Conservation (phyloP, 2,113 vertebrate genomes). For the Oryzias curvinotus region DNA sequence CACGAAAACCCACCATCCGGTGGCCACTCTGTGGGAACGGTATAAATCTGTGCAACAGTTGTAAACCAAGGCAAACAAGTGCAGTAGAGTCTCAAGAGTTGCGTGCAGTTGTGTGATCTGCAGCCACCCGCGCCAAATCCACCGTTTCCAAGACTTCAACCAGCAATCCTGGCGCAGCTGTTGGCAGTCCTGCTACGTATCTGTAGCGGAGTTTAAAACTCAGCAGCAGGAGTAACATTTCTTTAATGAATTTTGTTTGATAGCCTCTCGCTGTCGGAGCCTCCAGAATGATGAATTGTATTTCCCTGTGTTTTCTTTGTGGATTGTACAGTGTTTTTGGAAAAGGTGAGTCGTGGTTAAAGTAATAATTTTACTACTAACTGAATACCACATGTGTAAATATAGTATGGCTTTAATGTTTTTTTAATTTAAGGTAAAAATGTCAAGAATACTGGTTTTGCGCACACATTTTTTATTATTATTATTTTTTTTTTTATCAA, state of each 20-base stretch:
- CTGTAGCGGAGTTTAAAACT: background rate
- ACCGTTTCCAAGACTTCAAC: slow-evolving; percentile 12
- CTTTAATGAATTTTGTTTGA: slow-evolving; percentile 11
- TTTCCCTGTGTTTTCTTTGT: slow-evolving; percentile 70
- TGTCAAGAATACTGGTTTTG: slow-evolving; percentile 1
- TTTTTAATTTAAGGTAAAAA: background rate
- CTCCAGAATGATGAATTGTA: slow-evolving; percentile 64
- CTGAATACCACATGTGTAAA: background rate
- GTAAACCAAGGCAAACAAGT: slow-evolving; percentile 66
- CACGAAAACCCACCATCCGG: slow-evolving; percentile 65
- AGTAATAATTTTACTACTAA: too few species aligned
- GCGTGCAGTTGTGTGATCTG: slow-evolving; percentile 61
- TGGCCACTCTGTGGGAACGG: slow-evolving; percentile 71
- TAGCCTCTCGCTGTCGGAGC: slow-evolving; percentile 28
- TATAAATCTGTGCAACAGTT: slow-evolving; percentile 70
- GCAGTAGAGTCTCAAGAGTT: slow-evolving; percentile 54
- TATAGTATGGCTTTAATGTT: background rate
- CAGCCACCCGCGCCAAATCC: slow-evolving; percentile 50
- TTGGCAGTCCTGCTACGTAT: slow-evolving; percentile 19
- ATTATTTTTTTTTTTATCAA: background rate
- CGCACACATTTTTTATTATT: slow-evolving; percentile 2
- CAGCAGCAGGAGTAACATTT: slow-evolving; percentile 50
- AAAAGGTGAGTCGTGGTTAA: slow-evolving; percentile 69
- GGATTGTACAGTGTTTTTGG: slow-evolving; percentile 74
- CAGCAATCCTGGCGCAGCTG: slow-evolving; percentile 28